Conservation (phyloP, 2,888 invertebrate genomes). For the Esperia sulphurella region DNA sequence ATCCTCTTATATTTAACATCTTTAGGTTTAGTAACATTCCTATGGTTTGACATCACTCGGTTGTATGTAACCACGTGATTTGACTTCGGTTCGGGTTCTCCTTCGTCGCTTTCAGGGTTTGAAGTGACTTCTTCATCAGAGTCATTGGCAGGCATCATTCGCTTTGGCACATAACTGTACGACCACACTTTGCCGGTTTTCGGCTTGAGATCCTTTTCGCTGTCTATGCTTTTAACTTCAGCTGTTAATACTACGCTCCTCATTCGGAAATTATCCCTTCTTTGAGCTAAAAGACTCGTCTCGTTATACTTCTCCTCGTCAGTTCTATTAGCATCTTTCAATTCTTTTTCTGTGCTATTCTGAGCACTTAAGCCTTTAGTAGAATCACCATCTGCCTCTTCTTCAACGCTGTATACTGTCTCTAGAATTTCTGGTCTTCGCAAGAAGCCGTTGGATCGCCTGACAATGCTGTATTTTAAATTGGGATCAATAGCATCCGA, state of each 20-base stretch:
- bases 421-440: slow-evolving; percentile 89
- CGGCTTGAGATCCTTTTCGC: slow-evolving; percentile 57
- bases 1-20: slow-evolving; percentile 95
- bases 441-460: slow-evolving; percentile 88
- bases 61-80: slow-evolving; percentile 87
- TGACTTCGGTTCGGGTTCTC: slow-evolving; percentile 53
- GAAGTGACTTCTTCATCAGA: slow-evolving; percentile 68
- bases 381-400: slow-evolving; percentile 86
- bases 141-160: slow-evolving; percentile 63
- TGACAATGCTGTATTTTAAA: slow-evolving; percentile 84
- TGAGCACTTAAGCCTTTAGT: slow-evolving; percentile 70
- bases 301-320: slow-evolving; percentile 78
- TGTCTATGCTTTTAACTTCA: slow-evolving; percentile 68
- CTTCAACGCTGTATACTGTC: slow-evolving; percentile 92
- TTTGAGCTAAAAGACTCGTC: slow-evolving; percentile 66
- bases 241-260: slow-evolving; percentile 66
- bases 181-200: slow-evolving; percentile 61
- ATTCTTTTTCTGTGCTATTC: slow-evolving; percentile 71
- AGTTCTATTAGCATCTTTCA: slow-evolving; percentile 66
- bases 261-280: slow-evolving; percentile 72
- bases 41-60: slow-evolving; percentile 93
- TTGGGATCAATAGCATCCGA: slow-evolving; percentile 92
- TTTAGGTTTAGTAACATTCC: slow-evolving; percentile 93
- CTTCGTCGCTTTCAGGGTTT: slow-evolving; percentile 64
- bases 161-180: slow-evolving; percentile 74